phyloP scores from a whole-genome alignment of 1,140 invertebrate genomes.

The Scaptomyza graminum region DNA sequence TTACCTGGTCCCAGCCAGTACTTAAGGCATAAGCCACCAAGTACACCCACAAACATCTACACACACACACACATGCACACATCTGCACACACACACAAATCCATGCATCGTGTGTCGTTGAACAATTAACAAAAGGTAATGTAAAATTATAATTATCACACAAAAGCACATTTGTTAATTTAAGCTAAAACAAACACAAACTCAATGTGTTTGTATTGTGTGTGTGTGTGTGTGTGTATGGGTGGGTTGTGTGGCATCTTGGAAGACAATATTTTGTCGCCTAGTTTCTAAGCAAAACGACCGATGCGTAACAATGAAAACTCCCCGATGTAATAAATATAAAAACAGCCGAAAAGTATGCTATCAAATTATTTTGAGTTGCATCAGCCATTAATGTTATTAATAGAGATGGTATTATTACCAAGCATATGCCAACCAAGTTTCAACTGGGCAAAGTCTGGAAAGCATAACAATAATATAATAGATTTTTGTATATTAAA shows the following conservation, averaged over 20 bases:
- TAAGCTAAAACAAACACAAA: slow-evolving; percentile 71
- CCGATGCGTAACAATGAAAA: slow-evolving; percentile 81
- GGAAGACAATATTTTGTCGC: slow-evolving; percentile 49
- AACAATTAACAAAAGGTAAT: slow-evolving; percentile 84
- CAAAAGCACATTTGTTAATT: slow-evolving; percentile 83
- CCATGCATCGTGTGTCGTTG: slow-evolving; percentile 53
- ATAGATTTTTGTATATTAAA: too few relatives aligned
- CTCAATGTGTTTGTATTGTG: slow-evolving; percentile 1
- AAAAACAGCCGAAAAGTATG: slow-evolving; percentile 83
- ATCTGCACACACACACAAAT: slow-evolving; percentile 23
- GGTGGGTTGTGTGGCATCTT: slow-evolving; percentile 4
- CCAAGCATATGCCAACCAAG: background rate
- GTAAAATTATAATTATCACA: slow-evolving; percentile 84
- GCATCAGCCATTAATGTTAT: slow-evolving; percentile 32
- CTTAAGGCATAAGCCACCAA: slow-evolving; percentile 36
- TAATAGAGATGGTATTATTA: slow-evolving; percentile 15
- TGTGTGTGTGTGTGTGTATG: slow-evolving; percentile 1
- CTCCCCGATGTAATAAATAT: slow-evolving; percentile 83
- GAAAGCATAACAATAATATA: background rate
- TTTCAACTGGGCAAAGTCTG: background rate
- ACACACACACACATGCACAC: slow-evolving; percentile 16
- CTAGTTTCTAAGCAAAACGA: slow-evolving; percentile 64
- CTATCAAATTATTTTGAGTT: slow-evolving; percentile 78
- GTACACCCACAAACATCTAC: background rate
- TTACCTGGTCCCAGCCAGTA: slow-evolving; percentile 39